These are phyloP conservation scores for Aspidiotus destructor DNA, from an alignment of 2,888 invertebrate species.

Conservation along the genomic window DNA sequence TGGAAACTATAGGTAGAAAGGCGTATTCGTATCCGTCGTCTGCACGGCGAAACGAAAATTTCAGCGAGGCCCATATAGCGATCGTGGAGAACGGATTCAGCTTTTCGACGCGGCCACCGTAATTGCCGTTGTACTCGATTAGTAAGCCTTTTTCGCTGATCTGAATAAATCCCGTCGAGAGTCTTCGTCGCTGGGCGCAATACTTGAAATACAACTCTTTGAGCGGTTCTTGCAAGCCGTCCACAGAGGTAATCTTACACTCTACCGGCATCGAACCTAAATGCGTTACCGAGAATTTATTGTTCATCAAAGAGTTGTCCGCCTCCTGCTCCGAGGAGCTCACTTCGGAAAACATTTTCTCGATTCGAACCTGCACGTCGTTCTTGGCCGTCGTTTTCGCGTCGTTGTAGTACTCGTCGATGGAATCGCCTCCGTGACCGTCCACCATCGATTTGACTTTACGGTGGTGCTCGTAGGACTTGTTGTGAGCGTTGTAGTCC, in stretches of 20 bases:
- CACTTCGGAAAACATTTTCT: conserved; percentile 61
- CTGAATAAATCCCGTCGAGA: conserved; percentile 44
- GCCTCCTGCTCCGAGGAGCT: conserved; percentile 38
- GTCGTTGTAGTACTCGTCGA: conserved; percentile 4
- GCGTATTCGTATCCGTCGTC: conserved; percentile 51
- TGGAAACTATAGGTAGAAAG: conserved; percentile 73
- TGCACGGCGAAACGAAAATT: conserved; percentile 57
- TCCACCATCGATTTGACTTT: conserved; percentile 38
- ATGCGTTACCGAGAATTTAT: conserved; percentile 55
- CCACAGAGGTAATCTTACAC: conserved; percentile 65
- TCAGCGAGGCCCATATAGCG: conserved; percentile 86
- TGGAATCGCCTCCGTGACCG: conserved; percentile 36
- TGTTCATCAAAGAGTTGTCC: conserved; percentile 27
- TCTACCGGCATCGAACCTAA: conserved; percentile 69
- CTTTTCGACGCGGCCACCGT: conserved; percentile 26
- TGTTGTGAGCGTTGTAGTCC: conserved; percentile 40
- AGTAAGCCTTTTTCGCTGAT: conserved; percentile 61
- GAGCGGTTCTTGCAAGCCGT: conserved; percentile 71
- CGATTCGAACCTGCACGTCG: conserved; percentile 67
- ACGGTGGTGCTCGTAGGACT: neutral
- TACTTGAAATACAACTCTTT: conserved; percentile 54
- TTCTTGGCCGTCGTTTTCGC: conserved; percentile 36
- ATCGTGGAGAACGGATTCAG: conserved; percentile 80
- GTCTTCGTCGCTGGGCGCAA: conserved; percentile 14
- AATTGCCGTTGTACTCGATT: conserved; percentile 38